These are phyloP conservation scores for Harpegnathos saltator DNA, from an alignment of 1,140 invertebrate genomes.

Conservation along the genomic window DNA sequence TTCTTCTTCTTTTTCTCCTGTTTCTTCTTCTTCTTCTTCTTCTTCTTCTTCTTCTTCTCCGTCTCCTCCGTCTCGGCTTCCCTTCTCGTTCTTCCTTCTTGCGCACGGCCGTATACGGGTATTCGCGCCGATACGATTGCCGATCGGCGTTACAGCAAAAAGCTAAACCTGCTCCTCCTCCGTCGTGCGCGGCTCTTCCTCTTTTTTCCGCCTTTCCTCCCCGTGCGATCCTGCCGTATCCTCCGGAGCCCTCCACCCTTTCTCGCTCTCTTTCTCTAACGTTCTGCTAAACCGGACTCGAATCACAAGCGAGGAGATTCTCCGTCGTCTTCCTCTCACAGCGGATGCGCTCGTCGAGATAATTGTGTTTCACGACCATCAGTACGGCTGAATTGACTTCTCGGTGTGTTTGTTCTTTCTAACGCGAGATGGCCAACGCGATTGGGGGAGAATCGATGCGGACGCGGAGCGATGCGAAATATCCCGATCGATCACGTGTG, in stretches of 20 bases:
- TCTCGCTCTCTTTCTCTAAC: slow-evolving; percentile 28
- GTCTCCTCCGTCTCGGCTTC: slow-evolving; percentile 10
- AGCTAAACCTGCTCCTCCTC: slow-evolving; percentile 78
- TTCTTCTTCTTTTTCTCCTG: slow-evolving; percentile 37
- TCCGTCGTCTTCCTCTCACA: slow-evolving; percentile 10
- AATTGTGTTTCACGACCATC: slow-evolving; percentile 43
- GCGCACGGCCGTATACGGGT: slow-evolving; percentile 79
- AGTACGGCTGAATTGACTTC: slow-evolving; percentile 17
- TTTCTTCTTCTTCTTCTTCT: slow-evolving; percentile 59
- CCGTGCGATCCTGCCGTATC: slow-evolving; percentile 47
- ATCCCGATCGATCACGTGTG: too few relatives aligned
- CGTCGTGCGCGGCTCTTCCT: slow-evolving; percentile 48
- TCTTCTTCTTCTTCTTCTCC: slow-evolving; percentile 34
- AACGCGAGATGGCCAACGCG: background rate
- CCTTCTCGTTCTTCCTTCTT: slow-evolving; percentile 36
- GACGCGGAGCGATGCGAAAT: too few relatives aligned
- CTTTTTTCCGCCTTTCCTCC: slow-evolving; percentile 73
- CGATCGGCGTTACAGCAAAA: slow-evolving; percentile 77
- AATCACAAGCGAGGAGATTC: slow-evolving; percentile 11
- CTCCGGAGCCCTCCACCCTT: background rate
- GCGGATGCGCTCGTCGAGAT: slow-evolving; percentile 17
- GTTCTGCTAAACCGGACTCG: slow-evolving; percentile 33
- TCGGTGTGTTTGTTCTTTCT: background rate
- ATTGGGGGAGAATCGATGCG: background rate
- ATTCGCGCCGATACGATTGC: slow-evolving; percentile 76